phyloP scores from a whole-genome alignment of 2,888 invertebrate species.

The Scaptomyza polygonia region DNA sequence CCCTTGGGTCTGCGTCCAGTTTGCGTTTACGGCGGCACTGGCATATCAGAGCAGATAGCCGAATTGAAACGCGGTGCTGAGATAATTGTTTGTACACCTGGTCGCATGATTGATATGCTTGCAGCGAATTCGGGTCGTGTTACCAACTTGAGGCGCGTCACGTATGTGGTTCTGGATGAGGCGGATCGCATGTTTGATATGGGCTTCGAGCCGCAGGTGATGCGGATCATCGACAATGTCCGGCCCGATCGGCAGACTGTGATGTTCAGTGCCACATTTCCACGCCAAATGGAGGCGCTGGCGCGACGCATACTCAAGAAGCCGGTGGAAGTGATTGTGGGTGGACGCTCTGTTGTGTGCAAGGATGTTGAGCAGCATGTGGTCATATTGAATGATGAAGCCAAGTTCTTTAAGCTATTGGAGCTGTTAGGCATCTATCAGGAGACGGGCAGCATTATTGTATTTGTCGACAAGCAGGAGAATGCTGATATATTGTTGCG shows the following conservation, averaged over 20 bases:
- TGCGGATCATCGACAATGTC: slow-evolving; percentile 98
- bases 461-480: slow-evolving; percentile 99
- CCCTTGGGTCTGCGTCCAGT: slow-evolving; percentile 93
- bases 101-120: slow-evolving; percentile 99
- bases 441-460: slow-evolving; percentile 95
- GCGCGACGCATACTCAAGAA: slow-evolving; percentile 96
- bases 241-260: slow-evolving; percentile 99
- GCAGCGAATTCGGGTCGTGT: slow-evolving; percentile 99
- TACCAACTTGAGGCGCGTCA: slow-evolving; percentile 97
- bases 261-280: slow-evolving; percentile 99
- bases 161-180: slow-evolving; percentile 98
- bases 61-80: slow-evolving; percentile 98
- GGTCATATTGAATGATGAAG: slow-evolving; percentile 96
- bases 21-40: slow-evolving; percentile 99
- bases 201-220: slow-evolving; percentile 94
- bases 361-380: slow-evolving; percentile 98
- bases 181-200: slow-evolving; percentile 99
- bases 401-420: slow-evolving; percentile 98
- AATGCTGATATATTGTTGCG: slow-evolving; percentile 96
- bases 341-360: slow-evolving; percentile 98
- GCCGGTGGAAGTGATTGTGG: slow-evolving; percentile 98
- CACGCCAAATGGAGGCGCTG: slow-evolving; percentile 99
- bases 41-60: slow-evolving; percentile 95
- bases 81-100: slow-evolving; percentile 99
- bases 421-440: slow-evolving; percentile 98